These are phyloP conservation scores for Mechanitis messenoides DNA, from an alignment of 2,888 invertebrate genomes.

Conservation along the genomic window DNA sequence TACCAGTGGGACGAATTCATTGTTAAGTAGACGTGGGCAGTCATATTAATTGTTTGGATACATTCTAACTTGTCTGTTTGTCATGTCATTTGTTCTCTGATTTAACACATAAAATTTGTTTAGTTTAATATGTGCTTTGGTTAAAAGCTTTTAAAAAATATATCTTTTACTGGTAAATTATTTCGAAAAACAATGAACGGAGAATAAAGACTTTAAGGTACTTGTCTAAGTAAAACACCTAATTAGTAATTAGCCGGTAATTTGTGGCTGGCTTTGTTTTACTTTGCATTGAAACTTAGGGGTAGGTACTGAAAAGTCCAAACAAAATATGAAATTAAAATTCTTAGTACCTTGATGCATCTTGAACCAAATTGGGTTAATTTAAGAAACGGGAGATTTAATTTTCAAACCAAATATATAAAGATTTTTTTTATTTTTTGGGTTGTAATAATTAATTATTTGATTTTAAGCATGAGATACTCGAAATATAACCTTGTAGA, in stretches of 20 bases:
- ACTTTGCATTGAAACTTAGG: neutral
- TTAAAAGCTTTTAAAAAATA: too few species aligned
- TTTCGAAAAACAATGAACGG: too few species aligned
- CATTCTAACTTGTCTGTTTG: neutral
- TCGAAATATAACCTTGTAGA: too few species aligned
- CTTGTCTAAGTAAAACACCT: slow-evolving; percentile 10
- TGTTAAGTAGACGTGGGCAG: slow-evolving; percentile 1
- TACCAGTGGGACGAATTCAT: neutral
- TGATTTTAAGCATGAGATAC: too few species aligned
- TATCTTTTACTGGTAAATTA: too few species aligned
- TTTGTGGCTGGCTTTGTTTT: slow-evolving; percentile 1
- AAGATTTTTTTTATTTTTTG: too few species aligned
- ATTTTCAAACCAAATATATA: neutral
- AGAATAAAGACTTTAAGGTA: neutral
- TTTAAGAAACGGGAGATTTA: neutral
- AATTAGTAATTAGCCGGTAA: slow-evolving; percentile 14
- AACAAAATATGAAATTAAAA: slow-evolving; percentile 1
- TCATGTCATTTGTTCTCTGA: neutral
- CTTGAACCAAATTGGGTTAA: neutral
- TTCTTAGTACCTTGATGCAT: neutral
- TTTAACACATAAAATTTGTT: neutral
- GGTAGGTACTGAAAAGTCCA: neutral
- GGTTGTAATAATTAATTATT: too few species aligned
- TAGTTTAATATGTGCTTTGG: neutral
- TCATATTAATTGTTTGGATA: slow-evolving; percentile 2